Percentiles rank a stretch among this genome's conserved stretches.
Evolutionary conservation across 2,113 vertebrate species (phyloP).

Genomic region (Rhinichthys klamathensis): DNA sequence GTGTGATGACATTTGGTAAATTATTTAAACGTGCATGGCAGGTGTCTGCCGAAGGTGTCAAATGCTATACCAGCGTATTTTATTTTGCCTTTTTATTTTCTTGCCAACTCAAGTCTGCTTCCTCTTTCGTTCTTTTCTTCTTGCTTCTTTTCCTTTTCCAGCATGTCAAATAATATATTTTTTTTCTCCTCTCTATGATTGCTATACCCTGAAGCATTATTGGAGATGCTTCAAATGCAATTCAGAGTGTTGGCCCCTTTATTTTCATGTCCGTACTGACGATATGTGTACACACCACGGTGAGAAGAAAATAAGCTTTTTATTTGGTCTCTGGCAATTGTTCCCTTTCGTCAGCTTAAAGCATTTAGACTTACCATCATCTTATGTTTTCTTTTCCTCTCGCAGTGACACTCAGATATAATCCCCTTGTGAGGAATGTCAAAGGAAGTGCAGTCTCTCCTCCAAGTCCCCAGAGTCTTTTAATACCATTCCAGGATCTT

Average conservation of each 20-base stretch:
- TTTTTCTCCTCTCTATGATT: constrained; percentile 28
- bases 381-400: constrained; percentile 1
- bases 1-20: constrained; percentile 56
- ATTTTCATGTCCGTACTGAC: constrained; percentile 42
- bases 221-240: constrained; percentile 41
- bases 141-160: constrained; percentile 23
- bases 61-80: constrained; percentile 41
- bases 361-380: constrained; percentile 29
- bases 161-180: neutral
- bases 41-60: constrained; percentile 56
- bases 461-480: neutral
- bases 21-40: constrained; percentile 60
- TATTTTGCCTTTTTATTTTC: constrained; percentile 41
- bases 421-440: constrained; percentile 8
- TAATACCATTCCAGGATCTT: constrained; percentile 24
- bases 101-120: constrained; percentile 33
- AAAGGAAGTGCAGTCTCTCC: neutral
- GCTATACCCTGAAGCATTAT: constrained; percentile 43
- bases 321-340: constrained; percentile 43
- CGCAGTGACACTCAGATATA: constrained; percentile 8
- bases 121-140: constrained; percentile 44
- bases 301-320: constrained; percentile 33
- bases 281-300: constrained; percentile 6
- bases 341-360: constrained; percentile 19
- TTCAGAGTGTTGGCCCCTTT: constrained; percentile 34